These are phyloP conservation scores for Burhinus oedicnemus DNA, from an alignment of 2,113 vertebrate species.

Conservation along the genomic window DNA sequence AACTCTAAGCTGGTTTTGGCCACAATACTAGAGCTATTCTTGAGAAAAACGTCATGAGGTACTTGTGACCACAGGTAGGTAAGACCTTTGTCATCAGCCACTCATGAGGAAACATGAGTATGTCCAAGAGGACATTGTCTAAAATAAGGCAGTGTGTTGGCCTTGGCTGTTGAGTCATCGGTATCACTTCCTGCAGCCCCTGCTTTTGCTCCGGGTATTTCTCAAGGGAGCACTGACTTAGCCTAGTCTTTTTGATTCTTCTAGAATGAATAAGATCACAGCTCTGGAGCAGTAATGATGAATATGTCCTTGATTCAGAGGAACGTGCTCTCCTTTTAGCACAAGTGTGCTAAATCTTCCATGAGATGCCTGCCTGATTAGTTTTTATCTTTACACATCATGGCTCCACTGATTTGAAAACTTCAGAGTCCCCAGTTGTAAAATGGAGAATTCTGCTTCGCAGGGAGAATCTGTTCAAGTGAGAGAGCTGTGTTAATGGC, in stretches of 20 bases:
- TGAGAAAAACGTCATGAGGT: conserved; percentile 37
- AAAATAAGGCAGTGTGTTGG: conserved; percentile 60
- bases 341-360: conserved; percentile 50
- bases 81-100: conserved; percentile 64
- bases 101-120: conserved; percentile 64
- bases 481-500: background rate
- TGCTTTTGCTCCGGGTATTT: conserved; percentile 31
- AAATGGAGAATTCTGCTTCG: conserved; percentile 26
- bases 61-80: conserved; percentile 47
- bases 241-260: conserved; percentile 36
- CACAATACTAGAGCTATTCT: background rate
- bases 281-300: conserved; percentile 15
- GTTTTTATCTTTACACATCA: background rate
- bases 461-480: background rate
- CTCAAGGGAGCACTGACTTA: conserved; percentile 54
- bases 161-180: conserved; percentile 48
- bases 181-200: conserved; percentile 66
- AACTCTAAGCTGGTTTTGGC: background rate
- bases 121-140: conserved; percentile 56
- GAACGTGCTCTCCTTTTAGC: conserved; percentile 30
- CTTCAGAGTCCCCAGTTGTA: background rate
- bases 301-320: conserved; percentile 50
- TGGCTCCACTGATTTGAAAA: conserved; percentile 12
- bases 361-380: conserved; percentile 32
- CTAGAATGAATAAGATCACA: conserved; percentile 46